These are phyloP conservation scores for Rissa tridactyla DNA, from an alignment of 2,113 vertebrate species.

Conservation along the genomic window DNA sequence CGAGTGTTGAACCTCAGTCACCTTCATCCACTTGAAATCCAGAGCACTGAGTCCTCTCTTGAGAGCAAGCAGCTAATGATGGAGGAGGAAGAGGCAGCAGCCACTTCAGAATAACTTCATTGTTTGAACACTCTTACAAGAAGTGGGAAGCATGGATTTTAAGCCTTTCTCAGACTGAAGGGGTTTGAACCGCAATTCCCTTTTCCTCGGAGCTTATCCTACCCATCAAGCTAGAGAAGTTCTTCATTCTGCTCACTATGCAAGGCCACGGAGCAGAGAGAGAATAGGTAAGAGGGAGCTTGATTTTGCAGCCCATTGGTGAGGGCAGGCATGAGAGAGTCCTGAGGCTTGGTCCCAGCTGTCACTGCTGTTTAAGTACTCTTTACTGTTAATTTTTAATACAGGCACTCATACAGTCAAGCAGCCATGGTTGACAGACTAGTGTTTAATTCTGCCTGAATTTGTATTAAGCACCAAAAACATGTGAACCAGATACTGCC, in stretches of 20 bases:
- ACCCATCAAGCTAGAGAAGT: conserved; percentile 38
- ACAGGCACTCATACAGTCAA: conserved; percentile 9
- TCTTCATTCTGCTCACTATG: conserved; percentile 37
- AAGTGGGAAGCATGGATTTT: conserved; percentile 65
- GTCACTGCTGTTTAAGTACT: conserved; percentile 42
- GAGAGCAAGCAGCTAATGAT: conserved; percentile 61
- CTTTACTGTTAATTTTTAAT: conserved; percentile 54
- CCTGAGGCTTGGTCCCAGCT: conserved; percentile 42
- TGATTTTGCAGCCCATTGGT: conserved; percentile 52
- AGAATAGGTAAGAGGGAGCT: conserved; percentile 51
- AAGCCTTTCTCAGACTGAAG: conserved; percentile 63
- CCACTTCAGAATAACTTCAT: conserved; percentile 67
- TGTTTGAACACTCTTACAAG: conserved; percentile 67
- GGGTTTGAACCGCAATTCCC: conserved; percentile 52
- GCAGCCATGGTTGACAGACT: not conserved
- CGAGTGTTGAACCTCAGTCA: conserved; percentile 48
- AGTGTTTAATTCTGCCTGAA: conserved; percentile 1
- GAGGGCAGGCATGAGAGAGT: conserved; percentile 46
- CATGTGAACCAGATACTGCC: not conserved
- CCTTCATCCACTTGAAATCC: conserved; percentile 64
- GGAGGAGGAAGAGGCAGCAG: conserved; percentile 56
- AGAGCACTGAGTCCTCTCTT: conserved; percentile 51
- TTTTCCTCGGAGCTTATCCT: conserved; percentile 50
- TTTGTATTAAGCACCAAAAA: conserved; percentile 13
- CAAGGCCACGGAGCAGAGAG: not conserved